These are phyloP conservation scores for Charaxes varanes DNA, from an alignment of 1,140 invertebrate species.

Conservation along the genomic window DNA sequence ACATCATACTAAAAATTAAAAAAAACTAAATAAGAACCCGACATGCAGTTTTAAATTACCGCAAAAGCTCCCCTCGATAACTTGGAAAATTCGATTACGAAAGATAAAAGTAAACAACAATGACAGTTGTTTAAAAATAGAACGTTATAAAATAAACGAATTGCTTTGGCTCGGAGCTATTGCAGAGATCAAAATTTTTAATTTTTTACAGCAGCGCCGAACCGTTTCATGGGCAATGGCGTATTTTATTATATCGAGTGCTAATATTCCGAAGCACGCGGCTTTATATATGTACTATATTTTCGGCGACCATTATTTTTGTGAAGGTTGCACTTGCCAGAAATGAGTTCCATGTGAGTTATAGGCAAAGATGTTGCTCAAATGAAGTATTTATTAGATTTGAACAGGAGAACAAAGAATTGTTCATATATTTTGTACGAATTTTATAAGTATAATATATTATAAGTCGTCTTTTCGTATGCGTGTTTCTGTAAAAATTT, in stretches of 20 bases:
- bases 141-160: conserved; percentile 29
- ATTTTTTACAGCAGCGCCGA: conserved; percentile 32
- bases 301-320: conserved; percentile 24
- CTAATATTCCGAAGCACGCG: conserved; percentile 26
- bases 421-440: too few relatives aligned
- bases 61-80: too few relatives aligned
- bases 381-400: too few relatives aligned
- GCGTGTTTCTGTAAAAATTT: too few relatives aligned
- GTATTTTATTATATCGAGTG: conserved; percentile 32
- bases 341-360: conserved; percentile 1
- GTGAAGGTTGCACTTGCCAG: conserved; percentile 15
- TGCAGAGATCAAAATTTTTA: conserved; percentile 32
- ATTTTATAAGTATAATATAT: too few relatives aligned
- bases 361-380: too few relatives aligned
- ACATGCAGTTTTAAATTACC: too few relatives aligned
- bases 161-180: conserved; percentile 29
- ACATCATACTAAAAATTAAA: too few relatives aligned
- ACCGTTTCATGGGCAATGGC: conserved; percentile 31
- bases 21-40: too few relatives aligned
- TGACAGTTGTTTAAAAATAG: conserved; percentile 30
- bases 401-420: too few relatives aligned
- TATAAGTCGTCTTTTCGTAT: too few relatives aligned
- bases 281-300: conserved; percentile 23
- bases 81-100: conserved; percentile 10
- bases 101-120: conserved; percentile 18